Evolutionary conservation across 2,113 vertebrate genomes (phyloP).

Genomic region (Scytalopus superciliaris): DNA sequence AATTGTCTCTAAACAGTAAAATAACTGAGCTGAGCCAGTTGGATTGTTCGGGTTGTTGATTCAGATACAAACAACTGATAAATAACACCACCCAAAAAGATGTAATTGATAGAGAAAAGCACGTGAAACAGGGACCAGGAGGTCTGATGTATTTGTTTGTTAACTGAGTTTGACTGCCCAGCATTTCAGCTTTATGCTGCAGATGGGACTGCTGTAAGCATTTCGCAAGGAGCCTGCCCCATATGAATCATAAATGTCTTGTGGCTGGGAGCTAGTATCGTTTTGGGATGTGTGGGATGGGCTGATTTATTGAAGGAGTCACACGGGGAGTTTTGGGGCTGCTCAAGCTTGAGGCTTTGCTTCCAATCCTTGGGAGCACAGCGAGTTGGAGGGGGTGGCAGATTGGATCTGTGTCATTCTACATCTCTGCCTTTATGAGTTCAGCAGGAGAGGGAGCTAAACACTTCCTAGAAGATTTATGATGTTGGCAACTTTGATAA

Average conservation of each 20-base stretch:
- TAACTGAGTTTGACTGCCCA: not conserved
- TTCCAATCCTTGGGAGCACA: not conserved
- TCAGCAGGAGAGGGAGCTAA: not conserved
- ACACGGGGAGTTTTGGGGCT: not conserved
- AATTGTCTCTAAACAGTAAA: not conserved
- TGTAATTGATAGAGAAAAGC: not conserved
- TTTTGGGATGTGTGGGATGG: not conserved
- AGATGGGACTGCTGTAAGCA: not conserved
- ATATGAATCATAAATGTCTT: not conserved
- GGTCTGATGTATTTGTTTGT: not conserved
- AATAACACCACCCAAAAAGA: not conserved
- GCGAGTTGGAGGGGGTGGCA: not conserved
- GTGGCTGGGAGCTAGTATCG: not conserved
- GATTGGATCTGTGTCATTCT: not conserved
- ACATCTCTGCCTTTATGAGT: not conserved
- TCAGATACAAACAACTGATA: not conserved
- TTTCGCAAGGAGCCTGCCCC: not conserved
- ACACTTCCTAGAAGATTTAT: not conserved
- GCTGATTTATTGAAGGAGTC: constrained; percentile 23
- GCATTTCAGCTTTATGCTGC: not conserved
- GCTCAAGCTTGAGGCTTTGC: not conserved
- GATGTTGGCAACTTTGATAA: not conserved
- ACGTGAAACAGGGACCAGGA: not conserved
- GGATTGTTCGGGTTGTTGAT: not conserved
- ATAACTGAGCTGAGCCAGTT: not conserved